Evolutionary conservation across 2,888 invertebrate species (phyloP), one percentile per base, ranked within the genome.

Genomic region (Hoplodrina blanda): DNA sequence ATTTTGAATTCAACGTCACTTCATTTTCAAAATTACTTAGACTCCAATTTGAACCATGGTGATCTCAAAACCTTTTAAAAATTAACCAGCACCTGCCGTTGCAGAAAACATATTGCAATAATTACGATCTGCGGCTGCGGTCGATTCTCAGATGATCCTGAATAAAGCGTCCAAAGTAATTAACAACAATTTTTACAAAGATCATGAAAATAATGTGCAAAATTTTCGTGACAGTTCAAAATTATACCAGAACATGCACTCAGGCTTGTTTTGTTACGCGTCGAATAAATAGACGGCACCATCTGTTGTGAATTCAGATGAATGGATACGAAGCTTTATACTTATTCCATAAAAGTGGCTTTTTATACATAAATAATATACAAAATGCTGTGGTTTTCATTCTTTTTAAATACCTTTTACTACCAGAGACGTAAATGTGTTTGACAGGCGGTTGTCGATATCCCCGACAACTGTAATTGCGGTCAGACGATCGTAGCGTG

Each of bases 391-490:
- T 30, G 49, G n/a, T 44, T 44, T 1, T 46, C 44, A n/a, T 17
- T 53, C 19, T 67, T 25, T 46, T 15, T 17, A 41, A 13, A 46
- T 13, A 37, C 55, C 10, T 46, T 4, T 10, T 19, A 19, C 15
- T 30, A 54, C n/a, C 30, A 30, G 6, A 30, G 59, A 19, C 11
- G n/a, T 20, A 30, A 46, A 44, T 19, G 13, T 25, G 13, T 44
- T 57, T 37, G 17, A 33, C 75, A 53, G 57, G 33, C 41, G 44
- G 30, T n/a, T 2, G 33, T 25, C 44, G n/a, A 63, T 56, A 50
- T 37, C 37, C 37, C 46, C 19, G 55, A 55, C 61, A 62, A 17
- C 1, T 2, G 25, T 53, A 19, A 49, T 56, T 53, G 60, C 33
- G 44, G 60, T 56, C 33, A n/a, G 33, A 44, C 19, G 20, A 69